These are phyloP conservation scores for Typhlichthys eigenmanni DNA, from an alignment of 2,797 vertebrate genomes.

Conservation along the genomic window DNA sequence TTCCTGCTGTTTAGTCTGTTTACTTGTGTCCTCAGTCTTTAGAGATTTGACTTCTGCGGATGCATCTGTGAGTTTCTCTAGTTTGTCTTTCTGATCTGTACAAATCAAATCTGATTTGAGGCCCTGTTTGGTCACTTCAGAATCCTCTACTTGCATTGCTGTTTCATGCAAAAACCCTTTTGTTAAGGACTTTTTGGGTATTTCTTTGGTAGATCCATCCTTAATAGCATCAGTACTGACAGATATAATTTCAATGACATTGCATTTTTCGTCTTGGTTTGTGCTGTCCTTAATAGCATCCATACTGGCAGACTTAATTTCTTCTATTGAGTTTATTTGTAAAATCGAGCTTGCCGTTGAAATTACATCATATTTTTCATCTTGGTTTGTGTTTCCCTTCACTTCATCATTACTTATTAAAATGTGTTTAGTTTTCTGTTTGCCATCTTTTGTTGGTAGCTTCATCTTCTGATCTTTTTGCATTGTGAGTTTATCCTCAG, in stretches of 20 bases:
- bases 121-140: conserved; percentile 8
- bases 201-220: background rate
- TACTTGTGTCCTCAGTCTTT: background rate
- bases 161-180: background rate
- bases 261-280: conserved; percentile 5
- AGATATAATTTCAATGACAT: background rate
- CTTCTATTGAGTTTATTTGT: no score
- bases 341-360: no score
- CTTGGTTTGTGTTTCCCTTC: conserved; percentile 1
- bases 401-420: conserved; percentile 11
- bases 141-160: background rate
- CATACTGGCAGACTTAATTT: no score
- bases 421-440: conserved; percentile 21
- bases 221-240: background rate
- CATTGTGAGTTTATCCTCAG: background rate
- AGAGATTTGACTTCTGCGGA: background rate
- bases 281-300: no score
- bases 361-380: no score
- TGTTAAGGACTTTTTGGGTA: background rate
- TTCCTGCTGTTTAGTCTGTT: background rate
- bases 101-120: background rate
- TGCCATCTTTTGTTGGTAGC: background rate
- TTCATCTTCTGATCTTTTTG: conserved; percentile 16
- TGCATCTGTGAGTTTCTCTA: conserved; percentile 9
- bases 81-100: conserved; percentile 6